Evolutionary conservation across 2,888 invertebrate genomes (phyloP).

Genomic region (Calameuta filiformis): DNA sequence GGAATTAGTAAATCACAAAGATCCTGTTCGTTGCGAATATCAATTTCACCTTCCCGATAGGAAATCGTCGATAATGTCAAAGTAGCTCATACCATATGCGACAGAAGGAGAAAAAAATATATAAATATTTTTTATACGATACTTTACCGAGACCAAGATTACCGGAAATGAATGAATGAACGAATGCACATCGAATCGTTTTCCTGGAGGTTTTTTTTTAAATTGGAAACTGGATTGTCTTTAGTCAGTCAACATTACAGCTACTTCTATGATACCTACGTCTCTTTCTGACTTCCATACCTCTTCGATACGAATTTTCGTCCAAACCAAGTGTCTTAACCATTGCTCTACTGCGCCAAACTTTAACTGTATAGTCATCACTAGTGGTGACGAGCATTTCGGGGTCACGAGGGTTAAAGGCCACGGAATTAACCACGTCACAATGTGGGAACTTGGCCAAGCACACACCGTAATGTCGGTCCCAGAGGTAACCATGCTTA

Average conservation of each 20-base stretch:
- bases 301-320: conserved; percentile 61
- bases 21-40: background rate
- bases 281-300: conserved; percentile 65
- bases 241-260: conserved; percentile 60
- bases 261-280: conserved; percentile 53
- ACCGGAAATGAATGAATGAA: background rate
- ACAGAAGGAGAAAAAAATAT: background rate
- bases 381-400: conserved; percentile 86
- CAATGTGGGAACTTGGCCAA: conserved; percentile 80
- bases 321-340: conserved; percentile 66
- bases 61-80: background rate
- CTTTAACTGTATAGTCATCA: conserved; percentile 82
- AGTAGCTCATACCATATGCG: background rate
- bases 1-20: background rate
- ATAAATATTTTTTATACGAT: background rate
- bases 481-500: conserved; percentile 86
- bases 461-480: conserved; percentile 83
- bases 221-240: conserved; percentile 60
- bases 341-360: conserved; percentile 69
- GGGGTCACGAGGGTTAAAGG: conserved; percentile 83
- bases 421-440: conserved; percentile 87
- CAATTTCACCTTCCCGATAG: background rate
- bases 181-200: background rate
- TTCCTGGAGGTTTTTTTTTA: conserved; percentile 34
- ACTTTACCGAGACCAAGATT: background rate